Evolutionary conservation across 2,888 invertebrate genomes (phyloP), one percentile per base, ranked within the genome.

Genomic region (Gibbula magus): DNA sequence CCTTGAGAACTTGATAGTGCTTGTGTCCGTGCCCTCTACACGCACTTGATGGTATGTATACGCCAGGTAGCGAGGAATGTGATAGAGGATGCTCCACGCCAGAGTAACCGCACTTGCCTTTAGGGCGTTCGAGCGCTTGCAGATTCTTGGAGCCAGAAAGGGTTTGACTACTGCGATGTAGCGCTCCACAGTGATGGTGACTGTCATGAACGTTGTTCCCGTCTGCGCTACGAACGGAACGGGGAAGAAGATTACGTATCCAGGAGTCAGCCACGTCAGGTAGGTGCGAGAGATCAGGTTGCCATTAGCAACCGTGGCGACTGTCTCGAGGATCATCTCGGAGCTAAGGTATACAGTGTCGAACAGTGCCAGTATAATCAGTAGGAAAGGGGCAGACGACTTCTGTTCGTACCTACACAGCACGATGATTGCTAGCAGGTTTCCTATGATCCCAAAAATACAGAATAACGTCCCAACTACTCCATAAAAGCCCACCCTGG

Each of bases 111-210:
- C 73, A 1, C 79, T 80, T 7, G 77, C 78, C 18, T 75, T 77
- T 77, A 79, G 52, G 16, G 80, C 80, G 66, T 73, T 74, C 18
- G 77, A 67, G 35, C 22, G 61, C 39, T 75, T 81, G 76, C 83
- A 84, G 18, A 83, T 52, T 35, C 73, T 61, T 16, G 77, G 25
- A 1, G 84, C 85, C 16, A 73, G 67, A 16, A 85, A 77, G 3
- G 85, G 85, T 66, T 76, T 81, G 25, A 76, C 81, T 8, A 85
- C 83, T 10, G 81, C 85, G 13, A 82, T 51, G 75, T 79, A 85
- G 7, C 85, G 35, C 75, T 85, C 85, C 20, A 85, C 5, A 2
- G 83, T 84, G 73, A 85, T 84, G 32, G 81, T 39, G 13, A 83
- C 79, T 0, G 84, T 83, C 77, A 82, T 77, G 61, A 81, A 79